A percentile compares a stretch with the other conserved stretches of the same genome.
Evolutionary conservation across 2,113 vertebrate genomes (phyloP).

Genomic region (Albula goreensis): DNA sequence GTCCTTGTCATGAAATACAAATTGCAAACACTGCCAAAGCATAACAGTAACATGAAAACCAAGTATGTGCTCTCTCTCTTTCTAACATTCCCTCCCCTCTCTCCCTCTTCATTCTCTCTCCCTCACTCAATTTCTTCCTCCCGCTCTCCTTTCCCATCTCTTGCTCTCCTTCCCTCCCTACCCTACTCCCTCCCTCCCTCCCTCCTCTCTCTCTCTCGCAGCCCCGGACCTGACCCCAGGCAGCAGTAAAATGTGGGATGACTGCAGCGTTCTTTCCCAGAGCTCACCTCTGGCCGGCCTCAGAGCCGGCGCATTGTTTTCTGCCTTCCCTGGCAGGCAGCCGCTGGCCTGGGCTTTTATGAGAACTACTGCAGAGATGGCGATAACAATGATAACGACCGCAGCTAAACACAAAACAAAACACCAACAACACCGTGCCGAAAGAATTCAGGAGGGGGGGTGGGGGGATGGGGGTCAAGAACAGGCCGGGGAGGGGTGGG

Average conservation of each 20-base stretch:
- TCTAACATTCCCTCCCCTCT: too few species aligned
- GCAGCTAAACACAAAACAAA: conserved; percentile 6
- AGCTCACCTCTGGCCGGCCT: conserved; percentile 65
- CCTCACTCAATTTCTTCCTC: not conserved
- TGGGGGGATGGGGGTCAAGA: not conserved
- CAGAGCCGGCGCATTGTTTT: conserved; percentile 38
- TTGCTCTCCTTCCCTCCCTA: conserved; percentile 2
- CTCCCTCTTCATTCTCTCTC: not conserved
- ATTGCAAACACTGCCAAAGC: too few species aligned
- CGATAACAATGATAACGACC: conserved; percentile 38
- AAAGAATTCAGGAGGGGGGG: not conserved
- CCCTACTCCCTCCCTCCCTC: not conserved
- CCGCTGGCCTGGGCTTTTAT: conserved; percentile 38
- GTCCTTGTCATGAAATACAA: too few species aligned
- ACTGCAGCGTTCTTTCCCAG: conserved; percentile 40
- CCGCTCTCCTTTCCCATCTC: not conserved
- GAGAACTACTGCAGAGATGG: conserved; percentile 42
- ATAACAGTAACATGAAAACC: too few species aligned
- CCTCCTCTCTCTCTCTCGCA: not conserved
- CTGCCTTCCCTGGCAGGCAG: conserved; percentile 39
- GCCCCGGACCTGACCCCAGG: conserved; percentile 23
- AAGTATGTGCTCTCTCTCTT: too few species aligned
- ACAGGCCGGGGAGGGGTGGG: not conserved
- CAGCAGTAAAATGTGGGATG: conserved; percentile 18
- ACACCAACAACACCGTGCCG: not conserved